A percentile compares a stretch with the other conserved stretches of the same genome.
phyloP scores from a whole-genome alignment of 2,113 vertebrate species.

The Apaloderma vittatum region DNA sequence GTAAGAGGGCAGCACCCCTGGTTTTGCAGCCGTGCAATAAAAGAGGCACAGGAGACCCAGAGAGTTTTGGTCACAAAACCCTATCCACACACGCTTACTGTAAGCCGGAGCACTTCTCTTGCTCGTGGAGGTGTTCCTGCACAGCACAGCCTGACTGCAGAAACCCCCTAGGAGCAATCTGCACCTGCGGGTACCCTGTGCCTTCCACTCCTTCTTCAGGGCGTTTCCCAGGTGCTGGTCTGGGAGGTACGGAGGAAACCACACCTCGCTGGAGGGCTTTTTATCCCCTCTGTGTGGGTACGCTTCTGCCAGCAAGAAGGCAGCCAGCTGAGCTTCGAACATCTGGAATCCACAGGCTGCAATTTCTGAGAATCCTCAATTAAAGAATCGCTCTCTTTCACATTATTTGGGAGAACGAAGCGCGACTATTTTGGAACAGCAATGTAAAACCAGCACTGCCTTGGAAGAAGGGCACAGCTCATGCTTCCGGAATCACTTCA shows the following conservation, averaged over 20 bases:
- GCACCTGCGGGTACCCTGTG: accelerated
- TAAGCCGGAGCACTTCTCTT: background rate
- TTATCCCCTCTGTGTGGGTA: background rate
- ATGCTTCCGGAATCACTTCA: background rate
- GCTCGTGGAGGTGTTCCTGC: background rate
- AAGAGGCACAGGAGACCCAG: background rate
- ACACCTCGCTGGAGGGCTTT: background rate
- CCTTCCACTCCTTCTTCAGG: background rate
- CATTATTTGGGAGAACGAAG: background rate
- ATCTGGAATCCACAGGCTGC: background rate
- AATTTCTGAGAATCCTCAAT: background rate
- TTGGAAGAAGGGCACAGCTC: background rate
- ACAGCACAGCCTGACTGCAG: background rate
- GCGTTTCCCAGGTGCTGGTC: background rate
- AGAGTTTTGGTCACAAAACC: background rate
- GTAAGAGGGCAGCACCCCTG: background rate
- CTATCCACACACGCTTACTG: background rate
- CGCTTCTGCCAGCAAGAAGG: background rate
- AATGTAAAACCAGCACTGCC: background rate
- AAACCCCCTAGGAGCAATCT: background rate
- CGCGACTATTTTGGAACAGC: background rate
- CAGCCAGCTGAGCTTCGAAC: background rate
- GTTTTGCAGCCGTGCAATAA: background rate
- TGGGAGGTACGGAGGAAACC: background rate
- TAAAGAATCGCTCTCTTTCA: background rate